These are phyloP conservation scores for Agapostemon virescens DNA, from an alignment of 2,888 invertebrate species.

Conservation along the genomic window DNA sequence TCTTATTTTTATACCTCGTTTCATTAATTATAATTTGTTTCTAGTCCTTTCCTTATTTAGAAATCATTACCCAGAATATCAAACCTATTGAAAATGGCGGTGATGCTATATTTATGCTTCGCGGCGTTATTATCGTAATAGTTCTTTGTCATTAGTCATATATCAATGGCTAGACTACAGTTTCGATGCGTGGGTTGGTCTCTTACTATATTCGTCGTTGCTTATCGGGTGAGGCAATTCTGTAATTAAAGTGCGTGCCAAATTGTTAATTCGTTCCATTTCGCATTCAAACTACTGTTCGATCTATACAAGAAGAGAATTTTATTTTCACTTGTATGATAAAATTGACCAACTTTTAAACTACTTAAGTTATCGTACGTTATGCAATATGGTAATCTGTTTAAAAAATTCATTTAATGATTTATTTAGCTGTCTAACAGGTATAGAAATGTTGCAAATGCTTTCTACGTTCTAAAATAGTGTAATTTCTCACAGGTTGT, in stretches of 20 bases:
- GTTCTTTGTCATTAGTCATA: slow-evolving; percentile 1
- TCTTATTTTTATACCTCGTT: too few species aligned
- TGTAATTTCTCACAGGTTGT: background rate
- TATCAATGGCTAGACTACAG: slow-evolving; percentile 43
- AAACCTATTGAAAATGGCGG: too few species aligned
- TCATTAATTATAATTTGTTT: too few species aligned
- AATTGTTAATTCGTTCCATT: slow-evolving; percentile 45
- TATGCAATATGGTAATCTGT: background rate
- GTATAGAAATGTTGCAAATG: background rate
- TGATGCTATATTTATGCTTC: too few species aligned
- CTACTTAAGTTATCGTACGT: background rate
- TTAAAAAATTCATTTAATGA: background rate
- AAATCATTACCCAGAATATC: too few species aligned
- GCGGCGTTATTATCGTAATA: background rate
- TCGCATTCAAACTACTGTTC: slow-evolving; percentile 18
- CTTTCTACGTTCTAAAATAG: background rate
- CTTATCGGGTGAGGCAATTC: slow-evolving; percentile 43
- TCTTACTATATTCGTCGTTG: slow-evolving; percentile 50
- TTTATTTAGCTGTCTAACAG: background rate
- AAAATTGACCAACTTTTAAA: background rate
- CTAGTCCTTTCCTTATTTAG: too few species aligned
- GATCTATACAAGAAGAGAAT: background rate
- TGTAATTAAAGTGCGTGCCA: slow-evolving; percentile 42
- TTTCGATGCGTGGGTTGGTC: slow-evolving; percentile 41
- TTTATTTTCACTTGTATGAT: background rate